Evolutionary conservation across 2,888 invertebrate species (phyloP).

Genomic region (Minunthozetes semirufus): DNA sequence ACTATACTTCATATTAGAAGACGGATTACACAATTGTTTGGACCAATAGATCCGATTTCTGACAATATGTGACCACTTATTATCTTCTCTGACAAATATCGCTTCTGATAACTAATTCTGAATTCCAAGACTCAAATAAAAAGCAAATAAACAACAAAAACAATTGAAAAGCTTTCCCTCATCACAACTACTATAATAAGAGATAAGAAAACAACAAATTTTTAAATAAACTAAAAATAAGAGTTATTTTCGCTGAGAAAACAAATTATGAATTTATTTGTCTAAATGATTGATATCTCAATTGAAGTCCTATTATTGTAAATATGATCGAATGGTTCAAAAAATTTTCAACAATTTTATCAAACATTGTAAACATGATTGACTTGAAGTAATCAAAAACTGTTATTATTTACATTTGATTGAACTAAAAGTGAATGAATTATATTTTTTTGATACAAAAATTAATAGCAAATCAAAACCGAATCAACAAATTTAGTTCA

Average conservation of each 20-base stretch:
- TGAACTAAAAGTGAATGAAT: too few species aligned
- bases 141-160: neutral
- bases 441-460: neutral
- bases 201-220: too few species aligned
- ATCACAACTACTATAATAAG: too few species aligned
- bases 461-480: neutral
- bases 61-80: neutral
- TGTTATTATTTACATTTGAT: neutral
- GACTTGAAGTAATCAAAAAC: neutral
- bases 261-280: too few species aligned
- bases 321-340: too few species aligned
- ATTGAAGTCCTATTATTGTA: too few species aligned
- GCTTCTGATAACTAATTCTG: constrained; percentile 7
- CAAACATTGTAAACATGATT: neutral
- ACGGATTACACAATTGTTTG: constrained; percentile 21
- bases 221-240: too few species aligned
- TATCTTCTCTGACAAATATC: neutral
- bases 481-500: too few species aligned
- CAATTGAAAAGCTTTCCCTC: too few species aligned
- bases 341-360: too few species aligned
- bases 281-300: too few species aligned
- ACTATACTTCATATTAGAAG: constrained; percentile 5
- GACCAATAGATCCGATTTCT: constrained; percentile 8
- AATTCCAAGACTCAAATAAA: neutral
- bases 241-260: too few species aligned